Evolutionary conservation across 2,113 vertebrate genomes (phyloP).

Genomic region (Strigops habroptila): DNA sequence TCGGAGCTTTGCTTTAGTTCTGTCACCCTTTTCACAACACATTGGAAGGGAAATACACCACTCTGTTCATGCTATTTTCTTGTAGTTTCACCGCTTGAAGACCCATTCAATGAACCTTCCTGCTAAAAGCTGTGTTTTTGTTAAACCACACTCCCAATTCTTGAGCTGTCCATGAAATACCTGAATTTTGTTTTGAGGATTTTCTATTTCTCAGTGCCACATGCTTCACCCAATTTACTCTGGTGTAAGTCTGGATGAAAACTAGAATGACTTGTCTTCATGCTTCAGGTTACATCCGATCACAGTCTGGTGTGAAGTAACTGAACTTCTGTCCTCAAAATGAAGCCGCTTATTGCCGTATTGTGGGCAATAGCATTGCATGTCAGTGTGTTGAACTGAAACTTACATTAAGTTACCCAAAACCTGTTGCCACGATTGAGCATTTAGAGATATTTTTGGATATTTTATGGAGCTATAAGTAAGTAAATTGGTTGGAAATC

Average conservation of each 20-base stretch:
- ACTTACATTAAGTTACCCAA: background rate
- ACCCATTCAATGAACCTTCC: background rate
- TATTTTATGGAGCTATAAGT: background rate
- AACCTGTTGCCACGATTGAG: background rate
- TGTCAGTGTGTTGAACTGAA: background rate
- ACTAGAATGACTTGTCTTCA: background rate
- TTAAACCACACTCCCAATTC: background rate
- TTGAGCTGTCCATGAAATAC: background rate
- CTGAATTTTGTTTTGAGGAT: background rate
- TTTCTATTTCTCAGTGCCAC: background rate
- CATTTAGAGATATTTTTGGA: background rate
- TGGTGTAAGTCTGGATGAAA: background rate
- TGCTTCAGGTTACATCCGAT: background rate
- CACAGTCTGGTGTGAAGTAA: background rate
- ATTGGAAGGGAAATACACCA: background rate
- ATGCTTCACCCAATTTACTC: background rate
- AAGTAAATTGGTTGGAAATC: background rate
- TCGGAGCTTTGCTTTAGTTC: background rate
- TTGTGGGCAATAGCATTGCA: background rate
- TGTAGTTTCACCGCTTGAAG: background rate
- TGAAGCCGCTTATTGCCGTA: background rate
- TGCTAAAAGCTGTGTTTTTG: background rate
- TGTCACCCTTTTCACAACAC: background rate
- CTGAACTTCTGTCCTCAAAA: background rate
- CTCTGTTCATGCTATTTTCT: background rate